A percentile compares a stretch with the other conserved stretches of the same genome.
phyloP scores from a whole-genome alignment of 1,140 invertebrate species.

The Oryzaephilus surinamensis region DNA sequence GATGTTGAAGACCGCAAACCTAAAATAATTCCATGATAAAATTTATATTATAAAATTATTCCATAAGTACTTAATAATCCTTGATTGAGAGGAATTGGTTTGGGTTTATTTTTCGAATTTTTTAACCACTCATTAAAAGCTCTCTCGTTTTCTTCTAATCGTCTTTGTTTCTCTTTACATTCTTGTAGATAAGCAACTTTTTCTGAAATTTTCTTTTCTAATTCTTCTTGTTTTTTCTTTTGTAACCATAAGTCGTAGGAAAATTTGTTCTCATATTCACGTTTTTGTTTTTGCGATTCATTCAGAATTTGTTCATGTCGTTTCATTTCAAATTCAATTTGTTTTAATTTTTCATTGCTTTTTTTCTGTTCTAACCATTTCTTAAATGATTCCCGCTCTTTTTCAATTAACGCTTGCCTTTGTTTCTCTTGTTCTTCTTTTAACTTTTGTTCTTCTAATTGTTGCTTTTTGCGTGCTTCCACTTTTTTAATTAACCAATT shows the following conservation, averaged over 20 bases:
- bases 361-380: conserved; percentile 30
- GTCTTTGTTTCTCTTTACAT: conserved; percentile 32
- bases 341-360: conserved; percentile 25
- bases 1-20: no score
- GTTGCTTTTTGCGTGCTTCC: conserved; percentile 16
- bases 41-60: no score
- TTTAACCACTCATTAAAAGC: conserved; percentile 43
- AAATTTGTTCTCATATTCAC: conserved; percentile 38
- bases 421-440: conserved; percentile 18
- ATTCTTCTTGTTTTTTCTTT: conserved; percentile 40
- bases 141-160: conserved; percentile 36
- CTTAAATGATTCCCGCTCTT: conserved; percentile 28
- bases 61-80: conserved; percentile 46
- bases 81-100: conserved; percentile 43
- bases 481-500: conserved; percentile 28
- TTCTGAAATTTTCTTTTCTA: conserved; percentile 36
- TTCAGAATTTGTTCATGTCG: conserved; percentile 21
- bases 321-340: conserved; percentile 16
- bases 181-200: conserved; percentile 36
- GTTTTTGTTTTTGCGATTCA: conserved; percentile 29
- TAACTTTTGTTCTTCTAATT: conserved; percentile 14
- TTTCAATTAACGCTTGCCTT: conserved; percentile 17
- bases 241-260: conserved; percentile 41
- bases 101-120: conserved; percentile 41
- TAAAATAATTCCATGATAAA: no score